Percentiles rank a stretch among this genome's conserved stretches.
These are phyloP conservation scores for Amblyteles armatorius DNA, from an alignment of 2,888 invertebrate species.

Conservation along the genomic window DNA sequence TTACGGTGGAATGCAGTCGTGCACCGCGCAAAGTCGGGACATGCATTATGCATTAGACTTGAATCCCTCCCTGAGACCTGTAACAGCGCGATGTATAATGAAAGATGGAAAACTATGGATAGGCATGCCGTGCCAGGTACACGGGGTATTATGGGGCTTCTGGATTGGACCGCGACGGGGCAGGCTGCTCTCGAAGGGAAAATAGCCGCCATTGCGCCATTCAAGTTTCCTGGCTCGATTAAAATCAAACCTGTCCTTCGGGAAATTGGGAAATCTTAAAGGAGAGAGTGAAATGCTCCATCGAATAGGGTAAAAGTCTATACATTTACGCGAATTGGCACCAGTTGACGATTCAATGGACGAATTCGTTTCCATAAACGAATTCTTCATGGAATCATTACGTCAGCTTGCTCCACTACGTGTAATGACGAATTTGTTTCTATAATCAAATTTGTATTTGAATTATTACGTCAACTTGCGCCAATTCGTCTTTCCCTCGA, in stretches of 20 bases:
- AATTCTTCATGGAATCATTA: no score
- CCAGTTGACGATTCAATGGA: no score
- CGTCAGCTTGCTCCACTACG: no score
- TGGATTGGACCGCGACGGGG: background rate
- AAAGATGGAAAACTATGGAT: conserved; percentile 47
- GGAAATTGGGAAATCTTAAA: no score
- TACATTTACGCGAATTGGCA: background rate
- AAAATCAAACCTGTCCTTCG: background rate
- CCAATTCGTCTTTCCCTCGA: no score
- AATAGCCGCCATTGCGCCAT: background rate
- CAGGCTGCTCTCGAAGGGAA: background rate
- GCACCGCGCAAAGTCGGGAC: conserved; percentile 54
- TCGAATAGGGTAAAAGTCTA: no score
- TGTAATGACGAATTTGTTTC: no score
- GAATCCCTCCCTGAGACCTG: conserved; percentile 38
- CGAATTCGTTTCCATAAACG: no score
- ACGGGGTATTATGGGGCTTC: conserved; percentile 13
- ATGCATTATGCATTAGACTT: conserved; percentile 77
- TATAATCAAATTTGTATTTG: background rate
- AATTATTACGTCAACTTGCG: no score
- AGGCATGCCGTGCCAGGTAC: background rate
- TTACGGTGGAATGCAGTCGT: conserved; percentile 78
- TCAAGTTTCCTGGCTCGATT: background rate
- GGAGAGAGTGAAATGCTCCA: no score
- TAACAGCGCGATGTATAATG: conserved; percentile 47